Evolutionary conservation across 2,113 vertebrate genomes (phyloP).

Genomic region (Neogale vison): DNA sequence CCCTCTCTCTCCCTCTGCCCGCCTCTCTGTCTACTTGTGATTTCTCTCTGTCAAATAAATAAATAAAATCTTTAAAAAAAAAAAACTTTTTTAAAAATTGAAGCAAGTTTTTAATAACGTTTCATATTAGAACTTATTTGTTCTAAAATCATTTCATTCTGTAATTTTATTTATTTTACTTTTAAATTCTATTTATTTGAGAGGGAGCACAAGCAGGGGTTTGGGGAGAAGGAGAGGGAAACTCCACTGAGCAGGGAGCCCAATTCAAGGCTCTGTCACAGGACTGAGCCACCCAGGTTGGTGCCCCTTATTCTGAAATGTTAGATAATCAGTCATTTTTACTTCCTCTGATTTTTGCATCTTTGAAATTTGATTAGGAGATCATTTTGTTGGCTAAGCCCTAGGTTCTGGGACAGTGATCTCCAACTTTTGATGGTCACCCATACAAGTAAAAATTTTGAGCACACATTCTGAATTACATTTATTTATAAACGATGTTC

Average conservation of each 20-base stretch:
- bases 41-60: too few relatives aligned
- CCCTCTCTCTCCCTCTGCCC: too few relatives aligned
- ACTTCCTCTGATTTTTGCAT: not conserved
- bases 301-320: not conserved
- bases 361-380: constrained; percentile 9
- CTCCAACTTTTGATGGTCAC: not conserved
- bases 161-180: not conserved
- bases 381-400: not conserved
- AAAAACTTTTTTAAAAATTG: too few relatives aligned
- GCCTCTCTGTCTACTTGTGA: too few relatives aligned
- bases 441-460: not conserved
- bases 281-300: not conserved
- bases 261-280: not conserved
- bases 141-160: constrained; percentile 14
- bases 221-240: not conserved
- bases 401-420: not conserved
- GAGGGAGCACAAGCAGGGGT: not conserved
- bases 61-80: too few relatives aligned
- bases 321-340: constrained; percentile 29
- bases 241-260: not conserved
- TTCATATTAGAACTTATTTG: not conserved
- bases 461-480: not conserved
- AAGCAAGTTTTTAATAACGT: not conserved
- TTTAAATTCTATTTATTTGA: not conserved
- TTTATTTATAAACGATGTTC: constrained; percentile 24